A percentile compares a stretch with the other conserved stretches of the same genome.
Evolutionary conservation across 2,888 invertebrate species (phyloP).

Genomic region (Amiota minor): DNA sequence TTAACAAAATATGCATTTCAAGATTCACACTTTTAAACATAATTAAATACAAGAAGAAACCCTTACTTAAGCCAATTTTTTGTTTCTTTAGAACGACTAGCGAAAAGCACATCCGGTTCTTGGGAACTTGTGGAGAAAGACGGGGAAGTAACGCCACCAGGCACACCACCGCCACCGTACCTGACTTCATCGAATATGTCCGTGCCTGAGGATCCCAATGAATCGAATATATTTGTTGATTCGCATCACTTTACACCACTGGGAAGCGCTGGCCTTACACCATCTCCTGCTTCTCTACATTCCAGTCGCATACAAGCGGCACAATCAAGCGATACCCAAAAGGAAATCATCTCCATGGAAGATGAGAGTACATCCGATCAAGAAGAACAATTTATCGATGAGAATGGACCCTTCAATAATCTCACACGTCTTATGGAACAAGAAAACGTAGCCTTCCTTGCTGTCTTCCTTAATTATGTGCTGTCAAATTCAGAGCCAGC

Average conservation of each 20-base stretch:
- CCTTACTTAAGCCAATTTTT: background rate
- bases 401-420: slow-evolving; percentile 91
- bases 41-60: too few relatives aligned
- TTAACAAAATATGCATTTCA: background rate
- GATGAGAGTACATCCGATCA: slow-evolving; percentile 94
- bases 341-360: slow-evolving; percentile 95
- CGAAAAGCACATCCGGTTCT: slow-evolving; percentile 72
- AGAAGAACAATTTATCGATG: slow-evolving; percentile 84
- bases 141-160: slow-evolving; percentile 80
- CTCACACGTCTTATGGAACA: slow-evolving; percentile 87
- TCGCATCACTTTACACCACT: slow-evolving; percentile 66
- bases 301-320: slow-evolving; percentile 70
- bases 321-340: slow-evolving; percentile 75
- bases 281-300: slow-evolving; percentile 54
- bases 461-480: slow-evolving; percentile 94
- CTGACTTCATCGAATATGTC: slow-evolving; percentile 66
- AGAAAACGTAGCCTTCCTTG: slow-evolving; percentile 85
- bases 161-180: slow-evolving; percentile 92
- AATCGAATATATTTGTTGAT: slow-evolving; percentile 59
- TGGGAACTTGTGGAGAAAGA: slow-evolving; percentile 73
- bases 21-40: slow-evolving; percentile 5
- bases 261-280: slow-evolving; percentile 50
- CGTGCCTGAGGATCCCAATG: slow-evolving; percentile 59
- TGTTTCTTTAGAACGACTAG: slow-evolving; percentile 61
- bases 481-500: slow-evolving; percentile 88